Base-by-base conservation (phyloP, 1,140 invertebrate genomes). In the Microvelia longipes region DNA sequence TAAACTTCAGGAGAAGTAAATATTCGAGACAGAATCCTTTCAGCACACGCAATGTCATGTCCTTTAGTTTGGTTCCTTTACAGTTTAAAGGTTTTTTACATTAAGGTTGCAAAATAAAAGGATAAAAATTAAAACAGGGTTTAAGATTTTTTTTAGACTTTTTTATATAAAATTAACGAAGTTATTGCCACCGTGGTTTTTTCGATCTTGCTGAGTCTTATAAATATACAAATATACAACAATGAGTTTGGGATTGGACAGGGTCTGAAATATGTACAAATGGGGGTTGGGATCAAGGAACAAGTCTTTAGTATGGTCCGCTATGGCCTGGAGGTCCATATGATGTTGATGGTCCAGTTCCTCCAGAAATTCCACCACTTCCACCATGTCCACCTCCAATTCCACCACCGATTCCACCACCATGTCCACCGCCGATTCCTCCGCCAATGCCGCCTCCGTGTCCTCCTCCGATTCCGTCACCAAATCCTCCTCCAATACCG, bases 391-490 rank as follows among this genome's bases (percentile, higher is more conserved):
- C 75, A 66, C 78, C 76, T 69, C 76, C 69, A 70, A 72, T 68
- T 69, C 75, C 61, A 68, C 75, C 73, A 71, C 77, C 76, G 69
- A 25, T 26, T 27, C 77, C 76, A 29, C 77, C 78, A 72, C 81
- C 81, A 19, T 78, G 79, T 35, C 79, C 79, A 66, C 77, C 77
- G 67, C 80, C 71, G 60, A 60, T 50, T 35, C 69, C 68, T 27
- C 73, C 78, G 61, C 78, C 79, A 15, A 75, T 78, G 71, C 74
- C 76, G 71, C 78, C 79, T 60, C 79, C 80, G 72, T 79, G 2
- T 26, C 24, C 28, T 2, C 66, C 66, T 26, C 25, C 25, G 2
- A 2, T 24, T 26, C 28, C 25, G 11, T 27, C 66, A 14, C 66
- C 66, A 28, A 2, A 5, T 11, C 26, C 25, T 11, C 2, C 2